Evolutionary conservation across 2,113 vertebrate genomes (phyloP), one percentile per base, ranked within the genome.

Genomic region (Mirza zaza): DNA sequence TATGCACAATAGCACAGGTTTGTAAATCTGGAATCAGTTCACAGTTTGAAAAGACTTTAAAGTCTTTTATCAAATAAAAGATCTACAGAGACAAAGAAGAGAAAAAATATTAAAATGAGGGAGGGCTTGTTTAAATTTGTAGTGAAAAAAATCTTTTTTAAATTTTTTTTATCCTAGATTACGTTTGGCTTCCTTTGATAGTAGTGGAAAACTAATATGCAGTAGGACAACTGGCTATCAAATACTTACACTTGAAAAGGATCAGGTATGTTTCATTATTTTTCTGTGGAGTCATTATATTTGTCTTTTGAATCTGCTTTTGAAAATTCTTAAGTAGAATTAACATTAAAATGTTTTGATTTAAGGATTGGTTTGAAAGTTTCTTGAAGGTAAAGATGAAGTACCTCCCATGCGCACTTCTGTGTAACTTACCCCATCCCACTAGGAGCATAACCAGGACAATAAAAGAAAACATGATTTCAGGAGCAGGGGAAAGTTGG

Each of bases 161-260:
- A 65, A 75, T 96, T 32, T 80, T 36, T 96, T 34, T 80, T 36
- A 97, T 70, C 92, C 61, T 96, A 99, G 99, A 98, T 98, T 99
- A 89, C 99, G 99, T 14, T 98, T 99, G 23, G 99, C 99, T 84
- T 99, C 99, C 4, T 99, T 99, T 52, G 99, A 99, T 45, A 98
- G 97, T 97, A 99, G 98, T n/a, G 99, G 99, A 34, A 99, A 99
- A 95, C 96, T 99, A 68, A 98, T 99, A 52, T 99, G 99, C 98
- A 99, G 99, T 87, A 99, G 99, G 85, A 99, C 99, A 0, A 99
- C 99, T 0, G 99, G 99, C 15, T 99, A 99, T 97, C 99, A 99
- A 97, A 99, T 99, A 68, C 99, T 99, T 13, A 99, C 99, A 29
- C 98, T 99, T 10, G 99, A 99, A 98, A 99, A 99, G 97, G 99